These are phyloP conservation scores for Porites cylindrica DNA, from an alignment of 92 coral and sea anemone genomes.

Conservation along the genomic window DNA sequence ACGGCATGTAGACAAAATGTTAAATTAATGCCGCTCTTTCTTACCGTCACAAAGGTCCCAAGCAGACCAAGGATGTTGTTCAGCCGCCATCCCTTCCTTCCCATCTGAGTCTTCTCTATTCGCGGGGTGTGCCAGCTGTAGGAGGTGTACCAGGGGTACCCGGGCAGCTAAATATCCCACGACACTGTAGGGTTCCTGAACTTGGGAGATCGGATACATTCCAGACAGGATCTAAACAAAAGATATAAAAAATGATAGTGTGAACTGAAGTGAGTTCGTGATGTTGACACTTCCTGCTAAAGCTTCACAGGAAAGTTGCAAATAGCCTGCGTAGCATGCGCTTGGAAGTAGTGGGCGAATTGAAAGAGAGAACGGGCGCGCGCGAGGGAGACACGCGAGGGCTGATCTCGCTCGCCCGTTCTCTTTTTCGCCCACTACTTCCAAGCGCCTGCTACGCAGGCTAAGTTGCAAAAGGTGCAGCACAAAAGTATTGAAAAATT, in stretches of 20 bases:
- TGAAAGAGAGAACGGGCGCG: too few relatives aligned
- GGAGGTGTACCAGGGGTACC: constrained; percentile 74
- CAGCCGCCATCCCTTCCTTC: constrained; percentile 51
- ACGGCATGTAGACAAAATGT: background rate
- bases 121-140: constrained; percentile 82
- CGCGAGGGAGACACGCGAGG: too few relatives aligned
- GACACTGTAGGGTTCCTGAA: constrained; percentile 95
- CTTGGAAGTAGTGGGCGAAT: too few relatives aligned
- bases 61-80: constrained; percentile 87
- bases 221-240: constrained; percentile 89
- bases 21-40: background rate
- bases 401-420: too few relatives aligned
- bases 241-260: background rate
- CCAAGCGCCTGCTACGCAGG: too few relatives aligned
- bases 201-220: constrained; percentile 95
- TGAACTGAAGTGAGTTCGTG: background rate
- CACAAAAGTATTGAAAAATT: too few relatives aligned
- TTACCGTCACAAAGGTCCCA: constrained; percentile 98
- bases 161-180: constrained; percentile 94
- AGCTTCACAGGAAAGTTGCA: background rate
- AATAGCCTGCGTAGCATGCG: too few relatives aligned
- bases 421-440: too few relatives aligned
- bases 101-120: constrained; percentile 63
- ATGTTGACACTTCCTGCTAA: background rate
- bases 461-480: too few relatives aligned